Conservation (phyloP, 2,797 vertebrate genomes). For the Tangara arthus region DNA sequence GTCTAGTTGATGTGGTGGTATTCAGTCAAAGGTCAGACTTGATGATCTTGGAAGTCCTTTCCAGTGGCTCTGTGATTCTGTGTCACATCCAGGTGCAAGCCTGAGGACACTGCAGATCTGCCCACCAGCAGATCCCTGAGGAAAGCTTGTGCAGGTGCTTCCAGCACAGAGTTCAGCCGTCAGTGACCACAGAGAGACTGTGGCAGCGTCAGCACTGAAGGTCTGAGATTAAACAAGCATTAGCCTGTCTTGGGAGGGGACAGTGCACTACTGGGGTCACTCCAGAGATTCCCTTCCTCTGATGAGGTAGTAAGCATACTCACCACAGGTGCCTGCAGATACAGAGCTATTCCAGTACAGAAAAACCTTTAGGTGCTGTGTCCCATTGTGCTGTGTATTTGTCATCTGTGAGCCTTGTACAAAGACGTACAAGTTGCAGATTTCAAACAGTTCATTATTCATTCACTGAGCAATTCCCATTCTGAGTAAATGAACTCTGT, state of each 20-base stretch:
- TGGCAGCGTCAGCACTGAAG: neutral
- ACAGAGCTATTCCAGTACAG: neutral
- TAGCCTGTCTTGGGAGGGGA: neutral
- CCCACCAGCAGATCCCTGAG: neutral
- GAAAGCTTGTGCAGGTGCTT: neutral
- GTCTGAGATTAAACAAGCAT: neutral
- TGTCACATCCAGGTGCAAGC: neutral
- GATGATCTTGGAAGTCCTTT: neutral
- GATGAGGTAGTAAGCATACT: accelerated
- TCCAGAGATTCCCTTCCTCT: neutral
- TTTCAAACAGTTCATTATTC: neutral
- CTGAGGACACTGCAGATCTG: neutral
- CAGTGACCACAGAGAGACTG: neutral
- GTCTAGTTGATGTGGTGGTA: neutral
- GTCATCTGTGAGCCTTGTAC: neutral
- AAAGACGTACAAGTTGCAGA: neutral
- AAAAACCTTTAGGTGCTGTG: neutral
- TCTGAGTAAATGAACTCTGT: neutral
- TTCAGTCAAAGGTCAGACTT: no score
- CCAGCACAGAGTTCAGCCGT: accelerated
- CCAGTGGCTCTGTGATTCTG: neutral
- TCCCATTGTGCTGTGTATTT: neutral
- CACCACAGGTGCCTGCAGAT: neutral
- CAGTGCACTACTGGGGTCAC: neutral
- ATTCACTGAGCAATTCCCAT: neutral